Evolutionary conservation across 2,113 vertebrate genomes (phyloP).

Genomic region (Seriola dumerili): DNA sequence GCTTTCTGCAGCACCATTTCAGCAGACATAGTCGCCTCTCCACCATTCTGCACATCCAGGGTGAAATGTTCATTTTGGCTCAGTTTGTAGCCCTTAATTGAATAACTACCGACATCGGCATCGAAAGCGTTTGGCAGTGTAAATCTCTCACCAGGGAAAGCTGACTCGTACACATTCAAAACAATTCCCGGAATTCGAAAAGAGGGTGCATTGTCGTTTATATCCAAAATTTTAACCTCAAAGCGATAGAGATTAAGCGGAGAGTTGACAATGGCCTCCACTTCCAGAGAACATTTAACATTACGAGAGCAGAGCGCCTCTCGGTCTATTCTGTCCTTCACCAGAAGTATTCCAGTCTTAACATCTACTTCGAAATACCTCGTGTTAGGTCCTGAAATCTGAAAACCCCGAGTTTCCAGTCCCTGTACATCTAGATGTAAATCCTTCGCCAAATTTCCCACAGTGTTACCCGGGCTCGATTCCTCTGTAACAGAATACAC

Average conservation of each 20-base stretch:
- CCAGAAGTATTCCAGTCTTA: constrained; percentile 83
- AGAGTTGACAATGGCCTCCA: constrained; percentile 87
- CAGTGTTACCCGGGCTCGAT: constrained; percentile 73
- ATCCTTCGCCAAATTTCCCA: constrained; percentile 85
- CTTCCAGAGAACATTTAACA: constrained; percentile 82
- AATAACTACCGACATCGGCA: constrained; percentile 75
- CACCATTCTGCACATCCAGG: constrained; percentile 78
- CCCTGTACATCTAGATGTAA: constrained; percentile 77
- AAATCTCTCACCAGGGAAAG: constrained; percentile 75
- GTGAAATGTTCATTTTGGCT: constrained; percentile 82
- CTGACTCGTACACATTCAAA: constrained; percentile 80
- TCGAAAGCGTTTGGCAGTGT: constrained; percentile 72
- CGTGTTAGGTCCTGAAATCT: constrained; percentile 83
- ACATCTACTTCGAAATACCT: constrained; percentile 83
- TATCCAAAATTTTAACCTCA: constrained; percentile 86
- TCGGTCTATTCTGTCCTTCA: constrained; percentile 87
- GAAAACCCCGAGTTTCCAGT: constrained; percentile 78
- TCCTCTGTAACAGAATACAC: constrained; percentile 82
- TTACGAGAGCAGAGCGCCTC: constrained; percentile 84
- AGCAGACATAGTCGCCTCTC: constrained; percentile 70
- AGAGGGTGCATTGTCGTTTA: constrained; percentile 88
- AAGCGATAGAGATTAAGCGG: constrained; percentile 85
- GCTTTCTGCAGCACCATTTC: constrained; percentile 82
- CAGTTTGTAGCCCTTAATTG: constrained; percentile 80
- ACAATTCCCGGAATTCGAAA: constrained; percentile 78